A percentile compares a stretch with the other conserved stretches of the same genome.
These are phyloP conservation scores for Acrocephalus arundinaceus DNA, from an alignment of 2,113 vertebrate species.

Conservation along the genomic window DNA sequence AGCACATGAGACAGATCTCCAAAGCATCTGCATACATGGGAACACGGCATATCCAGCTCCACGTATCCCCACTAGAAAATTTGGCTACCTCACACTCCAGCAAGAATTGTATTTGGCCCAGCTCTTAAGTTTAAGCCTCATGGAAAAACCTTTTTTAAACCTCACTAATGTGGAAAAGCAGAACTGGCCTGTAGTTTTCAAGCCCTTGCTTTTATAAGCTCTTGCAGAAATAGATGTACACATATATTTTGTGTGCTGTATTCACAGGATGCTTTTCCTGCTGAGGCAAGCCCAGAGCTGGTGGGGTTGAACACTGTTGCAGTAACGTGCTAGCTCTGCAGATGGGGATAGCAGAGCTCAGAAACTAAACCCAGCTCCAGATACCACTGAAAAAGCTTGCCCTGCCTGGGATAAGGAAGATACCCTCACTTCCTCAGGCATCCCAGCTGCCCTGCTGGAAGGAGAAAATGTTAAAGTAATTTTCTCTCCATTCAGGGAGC, in stretches of 20 bases:
- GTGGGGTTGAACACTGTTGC: not conserved
- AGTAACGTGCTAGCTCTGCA: slow-evolving; percentile 54
- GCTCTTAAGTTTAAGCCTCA: not conserved
- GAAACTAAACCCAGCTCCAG: not conserved
- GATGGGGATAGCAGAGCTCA: slow-evolving; percentile 61
- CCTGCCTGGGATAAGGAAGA: not conserved
- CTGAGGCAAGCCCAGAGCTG: accelerated
- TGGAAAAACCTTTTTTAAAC: not conserved
- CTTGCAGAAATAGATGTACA: not conserved
- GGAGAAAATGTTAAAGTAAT: not conserved
- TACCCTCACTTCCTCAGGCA: not conserved
- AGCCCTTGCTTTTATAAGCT: not conserved
- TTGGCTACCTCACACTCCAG: not conserved
- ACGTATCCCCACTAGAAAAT: accelerated
- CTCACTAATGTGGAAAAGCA: not conserved
- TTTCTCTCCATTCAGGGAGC: not conserved
- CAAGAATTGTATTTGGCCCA: not conserved
- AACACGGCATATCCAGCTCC: accelerated
- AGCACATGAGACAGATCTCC: not conserved
- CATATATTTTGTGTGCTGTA: not conserved
- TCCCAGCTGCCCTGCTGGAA: accelerated
- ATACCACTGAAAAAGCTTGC: not conserved
- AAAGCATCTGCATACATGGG: not conserved
- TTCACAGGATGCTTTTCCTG: not conserved
- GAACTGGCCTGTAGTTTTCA: not conserved